Evolutionary conservation across 1,140 invertebrate species (phyloP), one percentile per base, ranked within the genome.

Genomic region (Monomorium pharaonis): DNA sequence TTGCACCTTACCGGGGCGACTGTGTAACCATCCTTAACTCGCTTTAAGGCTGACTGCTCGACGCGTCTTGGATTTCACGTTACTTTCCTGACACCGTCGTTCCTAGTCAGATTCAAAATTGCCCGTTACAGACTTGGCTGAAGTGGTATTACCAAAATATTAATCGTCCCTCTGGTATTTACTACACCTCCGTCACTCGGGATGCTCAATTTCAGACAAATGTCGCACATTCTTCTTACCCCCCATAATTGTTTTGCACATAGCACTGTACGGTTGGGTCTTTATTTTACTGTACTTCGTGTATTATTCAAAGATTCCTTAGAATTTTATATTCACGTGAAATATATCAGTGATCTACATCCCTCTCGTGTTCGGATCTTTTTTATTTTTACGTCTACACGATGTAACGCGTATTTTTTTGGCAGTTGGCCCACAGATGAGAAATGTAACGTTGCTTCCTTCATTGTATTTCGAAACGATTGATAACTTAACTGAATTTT

Each of bases 11-110:
- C 70, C 89, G 69, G 86, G 85, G 76, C 83, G 88, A 87, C 91
- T 89, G 77, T 86, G 89, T 92, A 89, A 92, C 86, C 86, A 85
- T 86, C 76, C 87, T 91, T 91, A 91, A 91, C 87, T 89, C 89
- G 87, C 63, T 87, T 85, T 85, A 90, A 86, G 75, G 88, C 86
- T 87, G 89, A 89, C 89, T 90, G 88, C 89, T 58, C 75, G 78
- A 88, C 74, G 78, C 88, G 67, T 85, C 78, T 76, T 89, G 86
- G 81, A 90, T 90, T 90, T 90, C 87, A 70, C 75, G 89, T 91
- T 92, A 92, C 88, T 89, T 88, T 80, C 77, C 81, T 65, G 76
- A 49, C 47, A 91, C 83, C 83, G 54, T 33, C 62, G 49, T 33
- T 12, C 42, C 33, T 54, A 60, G 47, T 54, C 33, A 37, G 42